These are phyloP conservation scores for Sebastes hubbsi DNA, from an alignment of 2,797 vertebrate species.

Conservation along the genomic window DNA sequence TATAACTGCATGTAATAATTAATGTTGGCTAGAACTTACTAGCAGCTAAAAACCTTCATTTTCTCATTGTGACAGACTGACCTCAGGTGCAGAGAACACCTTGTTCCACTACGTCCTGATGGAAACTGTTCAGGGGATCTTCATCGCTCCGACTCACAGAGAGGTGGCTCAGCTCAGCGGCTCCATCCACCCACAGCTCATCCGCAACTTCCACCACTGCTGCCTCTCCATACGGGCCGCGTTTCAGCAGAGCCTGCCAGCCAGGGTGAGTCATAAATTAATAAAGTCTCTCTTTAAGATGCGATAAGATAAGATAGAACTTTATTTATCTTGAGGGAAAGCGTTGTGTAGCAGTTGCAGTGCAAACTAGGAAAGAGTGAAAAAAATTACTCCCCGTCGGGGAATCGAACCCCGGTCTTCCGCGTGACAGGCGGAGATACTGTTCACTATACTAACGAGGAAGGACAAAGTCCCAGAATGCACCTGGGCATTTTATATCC, in stretches of 20 bases:
- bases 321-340: too few relatives aligned
- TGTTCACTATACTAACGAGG: slow-evolving; percentile 37
- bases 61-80: slow-evolving; percentile 80
- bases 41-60: not conserved
- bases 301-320: too few relatives aligned
- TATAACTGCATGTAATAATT: too few relatives aligned
- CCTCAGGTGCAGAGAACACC: slow-evolving; percentile 92
- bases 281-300: not conserved
- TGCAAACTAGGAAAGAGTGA: too few relatives aligned
- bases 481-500: not conserved
- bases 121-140: slow-evolving; percentile 94
- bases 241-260: slow-evolving; percentile 88
- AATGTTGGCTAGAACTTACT: not conserved
- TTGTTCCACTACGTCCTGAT: slow-evolving; percentile 95
- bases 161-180: slow-evolving; percentile 90
- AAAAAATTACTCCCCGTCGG: slow-evolving; percentile 15
- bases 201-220: slow-evolving; percentile 95
- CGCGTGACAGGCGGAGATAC: slow-evolving; percentile 30
- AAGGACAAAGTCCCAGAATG: not conserved
- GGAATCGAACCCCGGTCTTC: slow-evolving; percentile 37
- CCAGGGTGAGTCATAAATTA: slow-evolving; percentile 78
- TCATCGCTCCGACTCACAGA: slow-evolving; percentile 92
- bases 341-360: too few relatives aligned
- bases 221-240: slow-evolving; percentile 92
- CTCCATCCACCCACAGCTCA: slow-evolving; percentile 91